Evolutionary conservation across 2,888 invertebrate species (phyloP), one percentile per base, ranked within the genome.

Genomic region (Melanargia galathea): DNA sequence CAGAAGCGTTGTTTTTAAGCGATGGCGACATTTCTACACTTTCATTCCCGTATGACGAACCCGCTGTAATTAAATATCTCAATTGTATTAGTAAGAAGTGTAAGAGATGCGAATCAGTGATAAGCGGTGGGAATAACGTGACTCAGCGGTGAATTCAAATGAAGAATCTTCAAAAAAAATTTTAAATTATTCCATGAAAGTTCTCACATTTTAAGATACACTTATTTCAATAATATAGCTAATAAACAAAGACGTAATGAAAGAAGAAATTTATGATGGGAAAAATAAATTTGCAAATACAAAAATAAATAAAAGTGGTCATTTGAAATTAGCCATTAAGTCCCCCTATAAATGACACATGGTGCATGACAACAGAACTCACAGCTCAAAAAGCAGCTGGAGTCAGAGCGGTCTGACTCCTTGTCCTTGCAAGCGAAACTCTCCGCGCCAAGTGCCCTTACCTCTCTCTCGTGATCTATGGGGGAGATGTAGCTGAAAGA

Each of bases 361-460:
- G 48, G 55, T 70, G 63, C 54, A 59, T 62, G 65, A 60, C 40
- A 55, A 63, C 59, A 54, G 60, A 65, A 90, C 91, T 90, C 87
- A 91, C 91, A 91, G 85, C 90, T 91, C 79, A 91, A 77, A 87
- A 90, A 91, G 87, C 90, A 90, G 84, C 90, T 91, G 75, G 90
- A 90, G 71, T 88, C 91, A 79, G 91, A 91, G 64, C 82, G 81
- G 56, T 89, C 89, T 77, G 90, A 88, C 77, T 78, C 83, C 70
- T 79, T 79, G 68, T 83, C 84, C 82, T 84, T 85, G 80, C 84
- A 84, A 83, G 83, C 83, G 75, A 73, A 75, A 67, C 64, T 81
- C 77, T 80, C 81, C 68, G 72, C 76, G 33, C 73, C 73, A 60
- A 79, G 80, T 61, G 74, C 66, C 77, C 90, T 89, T 87, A 89